phyloP scores from a whole-genome alignment of 2,797 vertebrate species.

The Anguilla pacifica region DNA sequence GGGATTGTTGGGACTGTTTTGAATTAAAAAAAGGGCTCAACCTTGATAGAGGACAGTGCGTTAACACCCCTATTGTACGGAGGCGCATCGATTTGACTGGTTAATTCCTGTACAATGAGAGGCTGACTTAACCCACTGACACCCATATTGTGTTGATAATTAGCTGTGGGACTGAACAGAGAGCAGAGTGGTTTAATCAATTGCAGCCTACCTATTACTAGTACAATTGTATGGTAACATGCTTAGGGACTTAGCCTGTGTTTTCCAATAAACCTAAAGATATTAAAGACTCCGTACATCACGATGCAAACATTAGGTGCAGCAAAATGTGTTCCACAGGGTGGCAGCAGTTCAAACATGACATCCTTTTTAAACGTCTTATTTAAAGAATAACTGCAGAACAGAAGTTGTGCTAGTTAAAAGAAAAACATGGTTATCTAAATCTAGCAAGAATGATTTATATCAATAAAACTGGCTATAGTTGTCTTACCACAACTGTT shows the following conservation, averaged over 20 bases:
- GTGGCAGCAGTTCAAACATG: not conserved
- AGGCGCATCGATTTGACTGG: not conserved
- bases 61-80: conserved; percentile 5
- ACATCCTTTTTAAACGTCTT: not conserved
- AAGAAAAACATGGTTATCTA: not conserved
- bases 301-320: not conserved
- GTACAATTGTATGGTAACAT: not conserved
- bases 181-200: not conserved
- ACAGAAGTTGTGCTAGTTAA: not conserved
- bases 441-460: not conserved
- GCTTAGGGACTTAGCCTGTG: not conserved
- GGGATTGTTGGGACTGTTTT: not conserved
- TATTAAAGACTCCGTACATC: not conserved
- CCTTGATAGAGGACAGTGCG: not conserved
- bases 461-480: not conserved
- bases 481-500: not conserved
- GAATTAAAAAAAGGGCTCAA: not conserved
- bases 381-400: not conserved
- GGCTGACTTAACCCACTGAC: not conserved
- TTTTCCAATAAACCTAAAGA: not conserved
- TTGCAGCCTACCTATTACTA: not conserved
- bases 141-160: not conserved
- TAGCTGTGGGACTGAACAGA: not conserved
- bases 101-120: not conserved
- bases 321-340: not conserved